Evolutionary conservation across 2,888 invertebrate genomes (phyloP).

Genomic region (Byasa hedistus): DNA sequence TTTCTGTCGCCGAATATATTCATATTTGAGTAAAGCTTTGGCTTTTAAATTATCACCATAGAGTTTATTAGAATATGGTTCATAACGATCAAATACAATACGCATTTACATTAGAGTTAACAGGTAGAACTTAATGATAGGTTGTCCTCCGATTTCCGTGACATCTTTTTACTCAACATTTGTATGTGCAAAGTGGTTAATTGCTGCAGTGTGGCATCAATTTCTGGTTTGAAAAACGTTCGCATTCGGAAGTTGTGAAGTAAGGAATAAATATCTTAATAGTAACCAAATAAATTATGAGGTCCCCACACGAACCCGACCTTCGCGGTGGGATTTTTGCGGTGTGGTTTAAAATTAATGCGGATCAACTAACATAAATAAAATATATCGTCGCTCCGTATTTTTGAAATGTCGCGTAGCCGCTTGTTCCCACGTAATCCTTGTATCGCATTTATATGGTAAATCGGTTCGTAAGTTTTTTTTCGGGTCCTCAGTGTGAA

Average conservation of each 20-base stretch:
- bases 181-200: too few species aligned
- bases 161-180: too few species aligned
- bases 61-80: too few species aligned
- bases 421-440: slow-evolving; percentile 38
- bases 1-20: too few species aligned
- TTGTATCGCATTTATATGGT: slow-evolving; percentile 34
- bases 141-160: too few species aligned
- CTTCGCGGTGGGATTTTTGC: slow-evolving; percentile 34
- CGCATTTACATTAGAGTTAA: too few species aligned
- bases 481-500: background rate
- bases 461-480: background rate
- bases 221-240: slow-evolving; percentile 46
- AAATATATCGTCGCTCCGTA: slow-evolving; percentile 34
- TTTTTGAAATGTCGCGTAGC: slow-evolving; percentile 17
- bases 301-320: slow-evolving; percentile 53
- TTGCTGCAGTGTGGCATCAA: too few species aligned
- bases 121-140: too few species aligned
- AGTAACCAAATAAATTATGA: slow-evolving; percentile 55
- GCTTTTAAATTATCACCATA: too few species aligned
- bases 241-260: slow-evolving; percentile 57
- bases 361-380: slow-evolving; percentile 27
- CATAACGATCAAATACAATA: too few species aligned
- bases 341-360: slow-evolving; percentile 38
- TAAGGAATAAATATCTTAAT: slow-evolving; percentile 71
- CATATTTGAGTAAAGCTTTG: too few species aligned